Base-by-base conservation (phyloP, 2,888 invertebrate genomes). In the Clunio marinus region DNA sequence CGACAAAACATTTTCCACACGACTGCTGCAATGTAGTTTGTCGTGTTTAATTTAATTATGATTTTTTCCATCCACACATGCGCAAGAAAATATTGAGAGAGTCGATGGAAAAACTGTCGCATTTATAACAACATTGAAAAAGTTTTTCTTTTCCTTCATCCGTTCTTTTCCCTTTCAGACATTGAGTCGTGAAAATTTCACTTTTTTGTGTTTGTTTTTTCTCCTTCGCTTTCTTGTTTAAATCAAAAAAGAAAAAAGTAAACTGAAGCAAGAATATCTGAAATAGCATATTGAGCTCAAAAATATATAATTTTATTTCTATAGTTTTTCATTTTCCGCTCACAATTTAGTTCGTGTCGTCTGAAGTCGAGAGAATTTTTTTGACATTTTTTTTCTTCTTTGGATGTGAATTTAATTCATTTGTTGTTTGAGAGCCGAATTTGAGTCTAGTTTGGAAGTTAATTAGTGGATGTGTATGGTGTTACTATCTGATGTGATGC, bases 241-340 rank as follows among this genome's bases (percentile, higher is more conserved):
- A 51, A n/a, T 51, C 17, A 41, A 41, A 32, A 51, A 51, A 51
- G 17, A 51, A 51, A 17, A 17, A 51, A 51, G 51, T 51, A 8
- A 32, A 35, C 35, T 8, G 10, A 35, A 35, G 35, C 35, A 35
- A 58, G n/a, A 28, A 58, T 28, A 58, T 58, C 58, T 15, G 28
- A 58, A 58, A 58, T 58, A 58, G 58, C 58, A 58, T 28, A 28
- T 58, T 58, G 27, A 15, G 58, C 27, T 28, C 58, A 27, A 58
- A 55, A 58, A 58, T 51, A 51, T 20, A 51, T 51, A 51, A 51
- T 3, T 51, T 51, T 51, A 51, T 13, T 17, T 32, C 5, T 32
- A 32, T 32, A 32, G 32, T 32, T 32, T 32, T 51, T 51, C 51
- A 8, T 51, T 51, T 51, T 51, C 35, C 51, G 51, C 51, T 51